These are phyloP conservation scores for Danio rerio DNA, from an alignment of 2,113 vertebrate species.

Conservation along the genomic window DNA sequence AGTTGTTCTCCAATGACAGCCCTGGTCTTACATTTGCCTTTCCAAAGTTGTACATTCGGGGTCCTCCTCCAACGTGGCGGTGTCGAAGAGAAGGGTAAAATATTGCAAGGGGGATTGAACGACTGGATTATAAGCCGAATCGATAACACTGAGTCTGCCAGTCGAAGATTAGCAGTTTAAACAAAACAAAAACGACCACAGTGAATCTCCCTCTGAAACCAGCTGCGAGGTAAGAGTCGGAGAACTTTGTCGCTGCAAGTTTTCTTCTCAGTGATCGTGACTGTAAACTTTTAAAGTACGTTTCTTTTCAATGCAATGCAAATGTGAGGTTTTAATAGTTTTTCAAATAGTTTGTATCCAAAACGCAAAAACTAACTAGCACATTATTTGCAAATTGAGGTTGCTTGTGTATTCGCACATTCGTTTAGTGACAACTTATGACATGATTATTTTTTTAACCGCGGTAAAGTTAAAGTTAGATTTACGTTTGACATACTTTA, in stretches of 20 bases:
- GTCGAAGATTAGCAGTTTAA: constrained; percentile 15
- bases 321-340: too few relatives aligned
- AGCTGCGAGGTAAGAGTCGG: constrained; percentile 29
- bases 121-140: neutral
- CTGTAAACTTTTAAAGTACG: too few relatives aligned
- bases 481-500: too few relatives aligned
- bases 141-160: neutral
- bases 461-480: too few relatives aligned
- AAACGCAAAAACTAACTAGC: too few relatives aligned
- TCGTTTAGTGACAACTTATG: too few relatives aligned
- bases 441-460: too few relatives aligned
- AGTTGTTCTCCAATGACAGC: constrained; percentile 37
- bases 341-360: too few relatives aligned
- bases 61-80: constrained; percentile 18
- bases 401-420: too few relatives aligned
- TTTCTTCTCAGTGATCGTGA: neutral
- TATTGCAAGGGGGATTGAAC: neutral
- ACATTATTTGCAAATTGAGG: too few relatives aligned
- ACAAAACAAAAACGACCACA: neutral
- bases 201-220: constrained; percentile 5
- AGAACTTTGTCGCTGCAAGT: neutral
- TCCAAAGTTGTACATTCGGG: constrained; percentile 20
- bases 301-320: too few relatives aligned
- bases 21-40: constrained; percentile 5
- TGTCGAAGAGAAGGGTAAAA: neutral